Evolutionary conservation across 2,888 invertebrate genomes (phyloP), one percentile per base, ranked within the genome.

Genomic region (Disparrhopalites patrizii): DNA sequence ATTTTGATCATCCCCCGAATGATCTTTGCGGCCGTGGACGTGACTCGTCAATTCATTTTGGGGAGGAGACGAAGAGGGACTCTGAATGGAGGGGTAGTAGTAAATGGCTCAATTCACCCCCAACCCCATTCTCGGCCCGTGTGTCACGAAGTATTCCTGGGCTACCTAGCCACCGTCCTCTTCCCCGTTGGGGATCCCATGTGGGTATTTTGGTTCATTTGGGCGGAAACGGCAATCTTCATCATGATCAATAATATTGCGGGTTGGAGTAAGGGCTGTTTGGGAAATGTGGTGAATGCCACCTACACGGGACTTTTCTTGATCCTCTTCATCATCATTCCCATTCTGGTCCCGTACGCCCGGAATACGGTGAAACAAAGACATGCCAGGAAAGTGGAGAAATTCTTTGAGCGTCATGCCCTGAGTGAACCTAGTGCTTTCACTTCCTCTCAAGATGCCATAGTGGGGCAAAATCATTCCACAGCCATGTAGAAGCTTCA

Each of bases 121-220:
- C n/a, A n/a, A n/a, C n/a, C n/a, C 28, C 25, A 15, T 40, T 23
- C 23, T 43, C 15, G 30, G 5, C 2, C 28, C n/a, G 28, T 63
- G 8, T 66, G 43, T 15, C 52, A 50, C 15, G 57, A 62, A 40
- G 66, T 65, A 10, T 62, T 69, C 18, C n/a, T 71, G 1, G 69
- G 70, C 5, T 74, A 71, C 60, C 15, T 68, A 8, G 74, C 74
- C 0, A 73, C 74, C 8, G 61, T 73, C 3, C 69, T 70, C 38
- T 71, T 74, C 51, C 72, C 71, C 3, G 70, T 74, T 15, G 63
- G 70, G 1, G 66, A 73, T 23, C 72, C 72, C 1, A 27, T 68
- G 3, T 73, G 71, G 72, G 47, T 74, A 7, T 74, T 73, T 55
- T 73, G 69, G 70, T 73, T 69, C 60, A 51, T 69, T 38, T 68